These are phyloP conservation scores for Centropus bengalensis DNA, from an alignment of 2,113 vertebrate species.

Conservation along the genomic window DNA sequence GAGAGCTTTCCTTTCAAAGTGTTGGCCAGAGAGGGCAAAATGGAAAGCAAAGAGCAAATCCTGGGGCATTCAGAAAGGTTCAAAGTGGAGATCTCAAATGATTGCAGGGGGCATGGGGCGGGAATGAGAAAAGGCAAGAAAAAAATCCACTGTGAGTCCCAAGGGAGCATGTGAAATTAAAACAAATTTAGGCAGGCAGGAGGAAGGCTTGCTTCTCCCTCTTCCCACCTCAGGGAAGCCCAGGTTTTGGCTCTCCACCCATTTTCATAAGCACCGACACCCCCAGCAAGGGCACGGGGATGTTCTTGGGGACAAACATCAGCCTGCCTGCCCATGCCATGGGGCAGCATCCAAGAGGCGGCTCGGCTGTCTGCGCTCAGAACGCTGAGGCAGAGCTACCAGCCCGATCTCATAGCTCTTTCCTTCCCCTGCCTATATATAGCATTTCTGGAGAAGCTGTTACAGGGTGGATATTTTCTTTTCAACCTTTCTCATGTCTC, in stretches of 20 bases:
- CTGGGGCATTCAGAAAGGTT: neutral
- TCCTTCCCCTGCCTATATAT: slow-evolving; percentile 5
- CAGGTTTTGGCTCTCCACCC: neutral
- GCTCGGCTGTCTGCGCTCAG: neutral
- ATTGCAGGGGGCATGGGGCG: neutral
- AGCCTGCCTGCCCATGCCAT: neutral
- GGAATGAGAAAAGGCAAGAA: neutral
- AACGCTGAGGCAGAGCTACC: neutral
- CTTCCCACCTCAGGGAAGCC: neutral
- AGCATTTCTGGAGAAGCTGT: slow-evolving; percentile 47
- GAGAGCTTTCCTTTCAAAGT: neutral
- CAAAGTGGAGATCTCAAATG: neutral
- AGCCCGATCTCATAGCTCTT: neutral
- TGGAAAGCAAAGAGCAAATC: neutral
- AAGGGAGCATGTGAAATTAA: neutral
- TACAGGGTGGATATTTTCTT: neutral
- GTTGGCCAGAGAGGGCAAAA: rapidly evolving
- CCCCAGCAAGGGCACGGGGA: neutral
- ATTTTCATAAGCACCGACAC: neutral
- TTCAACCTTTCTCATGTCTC: slow-evolving; percentile 25
- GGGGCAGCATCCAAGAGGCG: neutral
- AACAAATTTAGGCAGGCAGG: neutral
- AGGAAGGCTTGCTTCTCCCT: neutral
- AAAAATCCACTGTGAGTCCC: neutral
- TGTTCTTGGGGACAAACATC: neutral